Evolutionary conservation across 2,797 vertebrate genomes (phyloP).

Genomic region (Darevskia mixta): DNA sequence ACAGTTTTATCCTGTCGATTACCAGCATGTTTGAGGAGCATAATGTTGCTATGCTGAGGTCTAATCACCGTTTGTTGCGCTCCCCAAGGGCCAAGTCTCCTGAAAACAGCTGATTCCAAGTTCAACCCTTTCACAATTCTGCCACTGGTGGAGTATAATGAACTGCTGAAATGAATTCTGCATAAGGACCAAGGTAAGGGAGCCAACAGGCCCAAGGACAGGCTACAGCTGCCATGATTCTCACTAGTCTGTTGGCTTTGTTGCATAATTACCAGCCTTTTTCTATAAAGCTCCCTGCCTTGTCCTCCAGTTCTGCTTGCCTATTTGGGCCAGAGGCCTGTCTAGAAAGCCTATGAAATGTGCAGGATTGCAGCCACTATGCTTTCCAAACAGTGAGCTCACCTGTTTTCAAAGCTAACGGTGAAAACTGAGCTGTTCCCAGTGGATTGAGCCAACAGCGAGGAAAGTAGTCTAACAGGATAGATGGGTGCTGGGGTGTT

Average conservation of each 20-base stretch:
- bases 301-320: not conserved
- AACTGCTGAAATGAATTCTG: not conserved
- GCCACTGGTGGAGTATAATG: not conserved
- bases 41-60: not conserved
- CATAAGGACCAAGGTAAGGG: not conserved
- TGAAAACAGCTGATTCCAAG: slow-evolving; percentile 16
- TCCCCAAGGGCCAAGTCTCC: not conserved
- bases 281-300: not conserved
- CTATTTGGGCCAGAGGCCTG: not conserved
- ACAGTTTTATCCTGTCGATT: not conserved
- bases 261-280: not conserved
- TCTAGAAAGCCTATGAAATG: not conserved
- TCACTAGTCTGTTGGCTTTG: too few species aligned
- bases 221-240: not conserved
- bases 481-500: not conserved
- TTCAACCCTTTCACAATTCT: not conserved
- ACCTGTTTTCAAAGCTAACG: not conserved
- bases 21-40: not conserved
- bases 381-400: not conserved
- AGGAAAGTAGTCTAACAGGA: not conserved
- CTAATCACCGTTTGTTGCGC: not conserved
- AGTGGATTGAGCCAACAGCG: not conserved
- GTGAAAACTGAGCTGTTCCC: not conserved
- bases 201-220: not conserved
- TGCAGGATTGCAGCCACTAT: not conserved